Evolutionary conservation across 2,888 invertebrate species (phyloP), one percentile per base, ranked within the genome.

Genomic region (Carterocephalus palaemon): DNA sequence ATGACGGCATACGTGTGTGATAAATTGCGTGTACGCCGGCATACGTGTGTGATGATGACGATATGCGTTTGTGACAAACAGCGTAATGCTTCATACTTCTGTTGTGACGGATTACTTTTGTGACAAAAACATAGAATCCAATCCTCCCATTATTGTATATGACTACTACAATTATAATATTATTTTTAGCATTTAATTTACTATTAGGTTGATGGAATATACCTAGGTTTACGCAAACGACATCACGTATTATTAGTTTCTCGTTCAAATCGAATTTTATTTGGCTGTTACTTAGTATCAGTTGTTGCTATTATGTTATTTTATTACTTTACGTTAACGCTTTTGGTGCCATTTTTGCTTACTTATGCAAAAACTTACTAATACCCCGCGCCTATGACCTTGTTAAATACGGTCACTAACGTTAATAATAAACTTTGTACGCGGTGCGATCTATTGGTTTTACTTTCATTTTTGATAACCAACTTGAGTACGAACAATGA

Each of bases 231-330:
- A 28, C 23, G 39, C 8, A 22, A 43, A 17, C 15, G 4, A 55
- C 60, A 60, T 66, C 62, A 62, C 61, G 46, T 56, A 52, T 56
- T 53, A 54, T 55, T 54, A 49, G 49, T 53, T 53, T 48, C 51
- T 45, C 49, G 47, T 53, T 50, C 42, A 38, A 41, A 46, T 37
- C 55, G 57, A 54, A 58, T 62, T 60, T 62, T 39, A 53, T 60
- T 70, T 69, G 69, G 68, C 70, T 74, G 70, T 72, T 75, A 73
- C 68, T 70, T 75, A 71, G 66, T 70, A 59, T 65, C 55, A 51
- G 55, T 56, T 42, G 33, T 42, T 36, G 20, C 34, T 36, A 34
- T 9, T 43, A 9, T 42, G 34, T 39, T 46, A 49, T 56, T 65
- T 39, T 46, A 49, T 56, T 65, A 62, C 52, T 59, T 53, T 51